Percentiles rank a stretch among this genome's conserved stretches.
Evolutionary conservation across 2,888 invertebrate species (phyloP).

Genomic region (Tanytarsus gracilentus): DNA sequence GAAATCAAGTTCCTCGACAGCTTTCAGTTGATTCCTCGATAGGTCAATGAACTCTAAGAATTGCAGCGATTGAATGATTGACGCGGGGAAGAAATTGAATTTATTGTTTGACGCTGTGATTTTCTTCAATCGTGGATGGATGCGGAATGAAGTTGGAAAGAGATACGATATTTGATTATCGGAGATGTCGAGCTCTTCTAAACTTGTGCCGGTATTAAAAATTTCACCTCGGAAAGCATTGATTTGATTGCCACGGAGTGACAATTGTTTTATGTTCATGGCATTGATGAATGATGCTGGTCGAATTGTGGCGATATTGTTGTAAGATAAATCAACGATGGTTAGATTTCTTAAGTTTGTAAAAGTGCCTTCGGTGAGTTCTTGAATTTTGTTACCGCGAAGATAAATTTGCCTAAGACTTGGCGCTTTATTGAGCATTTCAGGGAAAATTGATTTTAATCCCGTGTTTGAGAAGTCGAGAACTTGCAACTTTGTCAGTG

Average conservation of each 20-base stretch:
- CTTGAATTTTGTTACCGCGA: conserved; percentile 63
- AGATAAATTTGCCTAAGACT: conserved; percentile 60
- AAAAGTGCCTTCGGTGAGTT: conserved; percentile 69
- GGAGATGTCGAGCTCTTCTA: conserved; percentile 71
- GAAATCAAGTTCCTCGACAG: conserved; percentile 76
- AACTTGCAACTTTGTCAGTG: conserved; percentile 56
- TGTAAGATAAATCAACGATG: conserved; percentile 66
- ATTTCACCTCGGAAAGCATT: conserved; percentile 75
- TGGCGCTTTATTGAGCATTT: conserved; percentile 58
- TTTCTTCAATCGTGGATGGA: conserved; percentile 66
- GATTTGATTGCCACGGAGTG: conserved; percentile 66
- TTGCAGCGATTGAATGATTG: conserved; percentile 68
- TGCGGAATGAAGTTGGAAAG: conserved; percentile 75
- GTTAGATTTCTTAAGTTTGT: conserved; percentile 66
- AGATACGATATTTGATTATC: conserved; percentile 72
- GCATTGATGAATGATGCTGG: conserved; percentile 69
- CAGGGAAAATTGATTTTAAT: conserved; percentile 61
- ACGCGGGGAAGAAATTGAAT: conserved; percentile 77
- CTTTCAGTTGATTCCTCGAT: conserved; percentile 65
- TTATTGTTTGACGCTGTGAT: conserved; percentile 66
- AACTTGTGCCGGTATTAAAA: conserved; percentile 72
- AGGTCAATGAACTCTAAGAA: conserved; percentile 68
- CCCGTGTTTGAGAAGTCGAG: conserved; percentile 68
- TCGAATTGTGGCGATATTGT: conserved; percentile 65
- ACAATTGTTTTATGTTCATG: conserved; percentile 61